These are phyloP conservation scores for Etheostoma spectabile DNA, from an alignment of 2,113 vertebrate species.

Conservation along the genomic window DNA sequence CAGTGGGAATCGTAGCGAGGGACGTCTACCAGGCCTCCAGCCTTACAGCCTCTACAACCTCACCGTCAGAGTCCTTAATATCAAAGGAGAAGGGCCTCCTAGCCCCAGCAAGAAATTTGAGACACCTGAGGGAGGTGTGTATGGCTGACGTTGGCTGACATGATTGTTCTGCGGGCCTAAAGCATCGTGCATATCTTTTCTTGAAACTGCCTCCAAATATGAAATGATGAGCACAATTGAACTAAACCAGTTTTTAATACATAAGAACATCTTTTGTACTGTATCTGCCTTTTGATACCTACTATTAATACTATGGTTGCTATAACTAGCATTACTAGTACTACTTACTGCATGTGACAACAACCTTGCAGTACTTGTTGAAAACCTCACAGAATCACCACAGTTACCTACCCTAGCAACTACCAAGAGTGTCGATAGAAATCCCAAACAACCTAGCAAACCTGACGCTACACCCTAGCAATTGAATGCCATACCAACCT, in stretches of 20 bases:
- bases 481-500: not conserved
- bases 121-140: conserved; percentile 95
- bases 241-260: not conserved
- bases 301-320: not conserved
- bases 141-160: not conserved
- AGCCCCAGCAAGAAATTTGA: conserved; percentile 87
- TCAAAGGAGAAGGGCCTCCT: conserved; percentile 92
- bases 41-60: conserved; percentile 91
- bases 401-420: not conserved
- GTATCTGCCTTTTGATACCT: not conserved
- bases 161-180: not conserved
- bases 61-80: conserved; percentile 91
- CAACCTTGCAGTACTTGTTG: not conserved
- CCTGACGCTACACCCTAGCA: not conserved
- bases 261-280: not conserved
- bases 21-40: conserved; percentile 90
- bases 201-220: not conserved
- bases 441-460: not conserved
- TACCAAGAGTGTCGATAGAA: too few relatives aligned
- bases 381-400: not conserved
- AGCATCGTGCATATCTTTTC: not conserved
- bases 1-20: conserved; percentile 89
- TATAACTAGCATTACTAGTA: not conserved
- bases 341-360: not conserved
- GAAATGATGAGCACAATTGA: not conserved